A percentile compares a stretch with the other conserved stretches of the same genome.
Conservation (phyloP, 2,888 invertebrate genomes). For the Hypsopygia costalis region DNA sequence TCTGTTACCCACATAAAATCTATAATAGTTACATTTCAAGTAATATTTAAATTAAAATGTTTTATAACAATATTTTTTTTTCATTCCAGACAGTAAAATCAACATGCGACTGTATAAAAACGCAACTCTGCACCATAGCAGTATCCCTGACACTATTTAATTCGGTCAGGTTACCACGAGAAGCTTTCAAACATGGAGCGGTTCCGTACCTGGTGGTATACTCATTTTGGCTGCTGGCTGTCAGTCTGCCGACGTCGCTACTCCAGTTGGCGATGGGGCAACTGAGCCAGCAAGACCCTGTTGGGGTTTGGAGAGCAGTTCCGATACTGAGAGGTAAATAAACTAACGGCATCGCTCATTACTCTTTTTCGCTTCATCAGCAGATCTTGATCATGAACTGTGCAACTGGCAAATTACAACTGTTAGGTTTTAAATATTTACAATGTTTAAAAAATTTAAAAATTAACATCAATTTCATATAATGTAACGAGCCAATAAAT, state of each 20-base stretch:
- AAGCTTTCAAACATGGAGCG: slow-evolving; percentile 81
- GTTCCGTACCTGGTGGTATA: slow-evolving; percentile 82
- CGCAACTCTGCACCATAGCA: slow-evolving; percentile 79
- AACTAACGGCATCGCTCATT: too few species aligned
- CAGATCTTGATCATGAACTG: too few species aligned
- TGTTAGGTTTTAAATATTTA: too few species aligned
- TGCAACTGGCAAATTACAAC: too few species aligned
- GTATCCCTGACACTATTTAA: slow-evolving; percentile 82
- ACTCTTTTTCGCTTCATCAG: too few species aligned
- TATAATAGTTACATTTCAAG: too few species aligned
- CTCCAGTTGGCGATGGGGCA: slow-evolving; percentile 84
- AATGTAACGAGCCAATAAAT: too few species aligned
- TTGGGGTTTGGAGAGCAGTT: slow-evolving; percentile 84
- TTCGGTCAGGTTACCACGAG: slow-evolving; percentile 80
- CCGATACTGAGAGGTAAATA: slow-evolving; percentile 82
- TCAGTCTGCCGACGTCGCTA: slow-evolving; percentile 81
- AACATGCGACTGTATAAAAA: slow-evolving; percentile 54
- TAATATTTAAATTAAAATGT: too few species aligned
- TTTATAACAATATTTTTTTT: slow-evolving; percentile 7
- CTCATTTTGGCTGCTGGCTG: slow-evolving; percentile 76
- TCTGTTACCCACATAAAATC: too few species aligned
- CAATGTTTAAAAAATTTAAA: too few species aligned
- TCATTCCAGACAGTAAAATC: slow-evolving; percentile 60
- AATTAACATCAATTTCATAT: too few species aligned
- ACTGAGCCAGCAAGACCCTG: slow-evolving; percentile 83